phyloP scores from a whole-genome alignment of 2,888 invertebrate genomes.

The Drosophila lacicola region DNA sequence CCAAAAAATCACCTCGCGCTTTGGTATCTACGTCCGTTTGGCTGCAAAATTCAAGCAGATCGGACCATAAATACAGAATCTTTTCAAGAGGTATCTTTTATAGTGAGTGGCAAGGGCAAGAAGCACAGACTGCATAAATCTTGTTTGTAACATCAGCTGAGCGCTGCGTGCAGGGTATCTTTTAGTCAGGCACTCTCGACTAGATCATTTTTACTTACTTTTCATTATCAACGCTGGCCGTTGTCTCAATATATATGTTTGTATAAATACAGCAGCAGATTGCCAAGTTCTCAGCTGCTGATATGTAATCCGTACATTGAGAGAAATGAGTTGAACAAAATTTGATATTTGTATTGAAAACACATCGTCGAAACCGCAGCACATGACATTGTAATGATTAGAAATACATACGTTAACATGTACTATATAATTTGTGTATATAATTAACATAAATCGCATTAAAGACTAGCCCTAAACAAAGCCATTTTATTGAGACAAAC shows the following conservation, averaged over 20 bases:
- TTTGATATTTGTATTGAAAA: constrained; percentile 35
- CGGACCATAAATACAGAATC: too few species aligned
- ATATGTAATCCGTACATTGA: constrained; percentile 30
- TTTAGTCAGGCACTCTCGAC: not conserved
- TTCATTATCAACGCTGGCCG: constrained; percentile 58
- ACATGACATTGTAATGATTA: constrained; percentile 14
- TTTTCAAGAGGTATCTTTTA: too few species aligned
- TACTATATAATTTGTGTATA: not conserved
- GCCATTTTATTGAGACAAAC: not conserved
- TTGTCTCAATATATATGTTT: constrained; percentile 4
- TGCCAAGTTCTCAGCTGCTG: constrained; percentile 49
- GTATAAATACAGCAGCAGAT: constrained; percentile 19
- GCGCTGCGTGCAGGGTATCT: not conserved
- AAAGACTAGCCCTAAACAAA: not conserved
- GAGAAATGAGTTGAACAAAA: constrained; percentile 26
- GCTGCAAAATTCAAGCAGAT: too few species aligned
- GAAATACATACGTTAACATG: constrained; percentile 3
- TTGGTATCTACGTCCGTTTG: too few species aligned
- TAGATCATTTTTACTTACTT: constrained; percentile 12
- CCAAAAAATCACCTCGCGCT: too few species aligned
- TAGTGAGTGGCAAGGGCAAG: too few species aligned
- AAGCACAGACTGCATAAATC: too few species aligned
- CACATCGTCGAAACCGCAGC: constrained; percentile 26
- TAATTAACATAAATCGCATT: not conserved
- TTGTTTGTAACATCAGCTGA: too few species aligned